Percentiles rank a stretch among this genome's conserved stretches.
These are phyloP conservation scores for Puntigrus tetrazona DNA, from an alignment of 2,113 vertebrate genomes.

Conservation along the genomic window DNA sequence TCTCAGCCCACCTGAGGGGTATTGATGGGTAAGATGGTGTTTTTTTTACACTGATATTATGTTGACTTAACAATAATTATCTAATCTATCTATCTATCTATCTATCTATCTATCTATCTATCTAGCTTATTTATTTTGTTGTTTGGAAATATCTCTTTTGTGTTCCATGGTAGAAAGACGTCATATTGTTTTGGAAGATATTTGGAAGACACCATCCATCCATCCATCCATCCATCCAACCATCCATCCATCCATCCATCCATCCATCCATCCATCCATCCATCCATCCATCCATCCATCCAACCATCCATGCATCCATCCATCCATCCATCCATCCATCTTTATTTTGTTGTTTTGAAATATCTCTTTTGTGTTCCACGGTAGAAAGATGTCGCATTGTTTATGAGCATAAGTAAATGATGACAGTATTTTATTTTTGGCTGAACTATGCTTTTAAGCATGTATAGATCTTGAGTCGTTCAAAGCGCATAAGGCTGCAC, in stretches of 20 bases:
- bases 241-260: neutral
- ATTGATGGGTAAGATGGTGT: neutral
- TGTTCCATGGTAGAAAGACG: too few relatives aligned
- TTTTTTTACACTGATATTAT: neutral
- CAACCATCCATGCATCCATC: neutral
- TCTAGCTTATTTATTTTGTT: too few relatives aligned
- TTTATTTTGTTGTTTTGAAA: neutral
- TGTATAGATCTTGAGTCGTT: neutral
- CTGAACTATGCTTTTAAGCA: neutral
- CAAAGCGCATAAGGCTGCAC: neutral
- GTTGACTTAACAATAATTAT: neutral
- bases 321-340: too few relatives aligned
- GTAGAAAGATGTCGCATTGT: neutral
- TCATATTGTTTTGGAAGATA: too few relatives aligned
- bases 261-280: too few relatives aligned
- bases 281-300: neutral
- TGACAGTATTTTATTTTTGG: neutral
- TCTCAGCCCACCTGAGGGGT: constrained; percentile 10
- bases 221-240: neutral
- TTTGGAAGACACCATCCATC: too few relatives aligned
- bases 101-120: neutral
- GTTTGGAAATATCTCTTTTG: too few relatives aligned
- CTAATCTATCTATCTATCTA: neutral
- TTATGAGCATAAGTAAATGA: neutral
- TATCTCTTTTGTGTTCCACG: neutral